Base-by-base conservation (phyloP, 2,797 vertebrate genomes). In the Scyliorhinus canicula region DNA sequence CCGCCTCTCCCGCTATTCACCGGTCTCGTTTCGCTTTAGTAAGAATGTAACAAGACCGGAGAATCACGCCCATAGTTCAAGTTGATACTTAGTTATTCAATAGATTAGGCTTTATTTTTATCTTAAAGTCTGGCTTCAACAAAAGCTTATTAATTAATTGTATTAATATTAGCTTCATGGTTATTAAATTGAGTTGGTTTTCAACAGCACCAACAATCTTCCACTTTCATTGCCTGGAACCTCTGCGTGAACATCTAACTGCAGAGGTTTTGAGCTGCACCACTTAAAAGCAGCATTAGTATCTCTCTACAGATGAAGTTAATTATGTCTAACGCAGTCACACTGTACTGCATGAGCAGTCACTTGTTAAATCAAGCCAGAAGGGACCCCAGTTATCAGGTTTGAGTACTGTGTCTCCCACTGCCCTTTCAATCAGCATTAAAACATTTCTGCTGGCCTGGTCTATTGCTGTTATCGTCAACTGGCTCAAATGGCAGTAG, bases 361-460 rank as follows among this genome's bases (percentile, higher is more conserved):
- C 50, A 71, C 44, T 94, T 69, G 88, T 94, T 94, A 94, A 94
- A 69, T 94, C 88, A 91, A 91, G 88, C 57, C 57, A 94, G 65
- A 94, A 94, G 93, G 93, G 93, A n/a, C 44, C 93, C 65, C 12
- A 31, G 63, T 71, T 71, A 71, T 71, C 31, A 52, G 44, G 47
- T 50, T n/a, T 52, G 44, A 94, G 65, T 52, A 69, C 47, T 94
- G 47, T 50, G 55, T 50, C 24, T 71, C 31, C 40, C 40, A 71
- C 31, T 94, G 67, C 50, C 44, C 65, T 93, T 52, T 93, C 65
- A 71, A 31, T 71, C 40, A 67, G 44, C 65, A 93, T 31, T 93
- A 47, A 67, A 69, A 47, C 26, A 67, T 69, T 19, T 21, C 31
- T 94, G 65, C 63, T 52, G 50, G 44, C 31, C 93, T 52, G 44